Percentiles rank a stretch among this genome's conserved stretches.
phyloP scores from a whole-genome alignment of 2,113 vertebrate species.

The Chamaea fasciata region DNA sequence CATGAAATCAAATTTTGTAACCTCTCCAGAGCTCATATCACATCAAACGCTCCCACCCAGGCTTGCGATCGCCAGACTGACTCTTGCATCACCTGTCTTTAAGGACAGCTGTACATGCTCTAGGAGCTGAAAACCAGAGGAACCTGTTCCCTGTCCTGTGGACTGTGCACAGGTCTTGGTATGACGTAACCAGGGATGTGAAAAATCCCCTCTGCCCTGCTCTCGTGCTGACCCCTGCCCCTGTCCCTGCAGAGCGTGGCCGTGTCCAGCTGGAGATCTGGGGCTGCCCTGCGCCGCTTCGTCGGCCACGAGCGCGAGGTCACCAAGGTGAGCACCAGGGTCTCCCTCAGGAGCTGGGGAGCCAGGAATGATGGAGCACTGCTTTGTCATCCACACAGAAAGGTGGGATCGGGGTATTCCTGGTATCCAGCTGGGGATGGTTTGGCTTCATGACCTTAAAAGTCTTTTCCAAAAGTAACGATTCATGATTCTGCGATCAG shows the following conservation, averaged over 20 bases:
- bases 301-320: slow-evolving; percentile 86
- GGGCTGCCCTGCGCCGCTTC: slow-evolving; percentile 79
- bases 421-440: fast-evolving
- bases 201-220: background rate
- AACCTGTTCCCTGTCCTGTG: background rate
- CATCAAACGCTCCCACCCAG: background rate
- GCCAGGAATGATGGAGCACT: fast-evolving
- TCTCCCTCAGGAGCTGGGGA: background rate
- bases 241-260: slow-evolving; percentile 77
- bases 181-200: fast-evolving
- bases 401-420: background rate
- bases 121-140: background rate
- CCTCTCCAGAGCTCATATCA: background rate
- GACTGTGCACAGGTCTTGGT: background rate
- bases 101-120: background rate
- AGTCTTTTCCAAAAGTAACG: background rate
- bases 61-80: background rate
- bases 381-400: background rate
- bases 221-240: background rate
- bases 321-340: slow-evolving; percentile 82
- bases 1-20: background rate
- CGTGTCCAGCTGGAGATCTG: slow-evolving; percentile 88
- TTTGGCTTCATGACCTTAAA: background rate
- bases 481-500: background rate
- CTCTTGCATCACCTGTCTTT: background rate